phyloP scores from a whole-genome alignment of 30 jellyfish, hydroid and myxozoan genomes.

The Turritopsis dohrnii region DNA sequence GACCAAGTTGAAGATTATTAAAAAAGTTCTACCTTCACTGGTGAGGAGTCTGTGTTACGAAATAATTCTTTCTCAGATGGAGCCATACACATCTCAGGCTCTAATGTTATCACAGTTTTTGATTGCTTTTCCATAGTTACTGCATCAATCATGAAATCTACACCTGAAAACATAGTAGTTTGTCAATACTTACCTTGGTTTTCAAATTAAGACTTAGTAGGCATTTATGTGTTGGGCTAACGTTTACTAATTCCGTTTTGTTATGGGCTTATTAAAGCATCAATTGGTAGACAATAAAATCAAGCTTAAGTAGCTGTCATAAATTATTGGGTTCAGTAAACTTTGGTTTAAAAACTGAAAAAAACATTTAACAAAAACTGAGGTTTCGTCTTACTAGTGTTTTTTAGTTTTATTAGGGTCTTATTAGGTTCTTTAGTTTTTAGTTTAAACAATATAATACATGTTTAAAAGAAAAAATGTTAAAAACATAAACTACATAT shows the following conservation, averaged over 20 bases:
- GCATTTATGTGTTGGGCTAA: not conserved
- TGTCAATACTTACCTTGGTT: not conserved
- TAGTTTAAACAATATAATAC: not conserved
- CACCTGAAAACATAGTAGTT: not conserved
- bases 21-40: not conserved
- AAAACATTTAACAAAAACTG: not conserved
- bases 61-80: not conserved
- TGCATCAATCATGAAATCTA: not conserved
- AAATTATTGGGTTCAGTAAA: not conserved
- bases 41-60: not conserved
- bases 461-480: not conserved
- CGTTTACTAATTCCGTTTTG: not conserved
- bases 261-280: not conserved
- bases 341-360: not conserved
- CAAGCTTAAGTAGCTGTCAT: not conserved
- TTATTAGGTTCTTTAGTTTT: not conserved
- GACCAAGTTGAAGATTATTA: not conserved
- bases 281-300: not conserved
- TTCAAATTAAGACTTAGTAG: not conserved
- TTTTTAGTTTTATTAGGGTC: not conserved
- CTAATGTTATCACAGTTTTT: not conserved
- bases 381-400: not conserved
- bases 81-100: not conserved
- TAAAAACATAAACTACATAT: not conserved
- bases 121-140: not conserved